These are phyloP conservation scores for Leucopsar rothschildi DNA, from an alignment of 2,113 vertebrate genomes.

Conservation along the genomic window DNA sequence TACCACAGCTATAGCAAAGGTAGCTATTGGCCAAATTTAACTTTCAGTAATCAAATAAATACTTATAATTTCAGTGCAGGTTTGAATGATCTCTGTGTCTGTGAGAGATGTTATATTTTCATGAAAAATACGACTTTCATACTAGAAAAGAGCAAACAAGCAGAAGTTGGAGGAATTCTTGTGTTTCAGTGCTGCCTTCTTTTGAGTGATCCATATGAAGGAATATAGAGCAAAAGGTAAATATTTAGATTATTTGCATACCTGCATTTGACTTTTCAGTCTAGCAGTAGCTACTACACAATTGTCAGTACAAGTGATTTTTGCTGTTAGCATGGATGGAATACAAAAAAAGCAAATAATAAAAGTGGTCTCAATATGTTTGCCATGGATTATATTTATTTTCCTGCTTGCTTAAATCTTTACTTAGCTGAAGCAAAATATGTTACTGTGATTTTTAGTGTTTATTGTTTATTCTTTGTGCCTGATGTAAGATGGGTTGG, in stretches of 20 bases:
- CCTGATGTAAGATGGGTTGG: not conserved
- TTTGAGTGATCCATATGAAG: not conserved
- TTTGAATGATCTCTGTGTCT: not conserved
- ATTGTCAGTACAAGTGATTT: not conserved
- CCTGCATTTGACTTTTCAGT: not conserved
- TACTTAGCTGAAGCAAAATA: not conserved
- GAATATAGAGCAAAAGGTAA: not conserved
- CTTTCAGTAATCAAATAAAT: not conserved
- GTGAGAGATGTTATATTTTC: not conserved
- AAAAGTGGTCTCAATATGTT: not conserved
- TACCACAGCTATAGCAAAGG: not conserved
- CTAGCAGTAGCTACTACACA: not conserved
- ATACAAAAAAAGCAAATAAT: not conserved
- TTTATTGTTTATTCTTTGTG: not conserved
- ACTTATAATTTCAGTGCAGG: not conserved
- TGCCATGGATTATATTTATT: not conserved
- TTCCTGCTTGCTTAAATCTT: not conserved
- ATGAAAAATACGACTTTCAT: not conserved
- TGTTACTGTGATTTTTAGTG: not conserved
- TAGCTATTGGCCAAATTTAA: not conserved
- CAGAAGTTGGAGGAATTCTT: not conserved
- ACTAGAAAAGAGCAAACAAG: not conserved
- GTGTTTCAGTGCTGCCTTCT: not conserved
- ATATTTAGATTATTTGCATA: not conserved
- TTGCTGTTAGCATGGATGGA: not conserved